Percentiles rank a stretch among this genome's conserved stretches.
Conservation (phyloP, 2,888 invertebrate species). For the Nemurella pictetii region DNA sequence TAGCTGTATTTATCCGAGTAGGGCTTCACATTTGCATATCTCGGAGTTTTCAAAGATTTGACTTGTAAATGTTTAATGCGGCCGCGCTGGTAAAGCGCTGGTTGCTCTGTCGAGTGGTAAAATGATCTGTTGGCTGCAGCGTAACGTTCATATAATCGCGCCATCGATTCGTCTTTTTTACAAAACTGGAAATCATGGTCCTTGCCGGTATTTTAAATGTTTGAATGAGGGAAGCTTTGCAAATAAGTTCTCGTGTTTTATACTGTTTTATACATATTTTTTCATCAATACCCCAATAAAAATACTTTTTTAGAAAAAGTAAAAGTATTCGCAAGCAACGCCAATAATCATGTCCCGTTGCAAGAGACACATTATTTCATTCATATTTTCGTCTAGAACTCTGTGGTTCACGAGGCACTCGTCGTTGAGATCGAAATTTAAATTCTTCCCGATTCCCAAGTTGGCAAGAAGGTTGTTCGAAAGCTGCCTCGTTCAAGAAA, state of each 20-base stretch:
- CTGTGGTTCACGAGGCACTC: neutral
- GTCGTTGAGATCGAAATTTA: neutral
- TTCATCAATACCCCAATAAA: too few relatives aligned
- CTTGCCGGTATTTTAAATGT: too few relatives aligned
- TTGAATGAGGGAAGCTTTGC: too few relatives aligned
- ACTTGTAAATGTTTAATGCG: slow-evolving; percentile 35
- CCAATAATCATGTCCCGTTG: too few relatives aligned
- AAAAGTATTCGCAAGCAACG: too few relatives aligned
- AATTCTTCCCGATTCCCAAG: neutral
- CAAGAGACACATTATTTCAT: too few relatives aligned
- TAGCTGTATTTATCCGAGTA: slow-evolving; percentile 18
- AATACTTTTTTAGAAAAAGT: too few relatives aligned
- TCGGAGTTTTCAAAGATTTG: slow-evolving; percentile 25
- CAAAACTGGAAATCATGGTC: neutral
- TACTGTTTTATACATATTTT: too few relatives aligned
- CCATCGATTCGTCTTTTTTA: neutral
- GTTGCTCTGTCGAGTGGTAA: neutral
- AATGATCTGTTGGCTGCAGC: slow-evolving; percentile 5
- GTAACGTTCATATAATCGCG: neutral
- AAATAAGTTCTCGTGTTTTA: too few relatives aligned
- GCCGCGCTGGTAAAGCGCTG: neutral
- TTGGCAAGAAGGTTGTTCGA: neutral
- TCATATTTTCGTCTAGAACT: too few relatives aligned
- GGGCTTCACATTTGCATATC: slow-evolving; percentile 28
- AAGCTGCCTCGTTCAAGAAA: neutral